These are phyloP conservation scores for Miltochrista miniata DNA, from an alignment of 2,888 invertebrate genomes.

Conservation along the genomic window DNA sequence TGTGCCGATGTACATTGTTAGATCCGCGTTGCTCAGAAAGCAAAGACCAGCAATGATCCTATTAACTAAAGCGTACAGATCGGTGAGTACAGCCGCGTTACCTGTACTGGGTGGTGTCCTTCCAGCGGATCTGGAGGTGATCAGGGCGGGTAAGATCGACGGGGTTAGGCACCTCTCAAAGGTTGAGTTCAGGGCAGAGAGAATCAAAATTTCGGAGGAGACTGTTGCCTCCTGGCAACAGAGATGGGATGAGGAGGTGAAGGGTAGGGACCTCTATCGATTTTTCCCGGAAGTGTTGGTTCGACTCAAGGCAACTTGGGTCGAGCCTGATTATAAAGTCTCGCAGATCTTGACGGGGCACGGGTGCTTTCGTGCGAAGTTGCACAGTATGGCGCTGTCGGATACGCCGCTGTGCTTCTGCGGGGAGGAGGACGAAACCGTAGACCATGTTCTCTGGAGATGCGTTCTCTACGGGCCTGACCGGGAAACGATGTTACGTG, in stretches of 20 bases:
- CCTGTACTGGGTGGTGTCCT: slow-evolving; percentile 18
- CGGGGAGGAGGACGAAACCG: too few species aligned
- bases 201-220: not conserved
- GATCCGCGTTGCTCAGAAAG: not conserved
- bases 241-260: too few species aligned
- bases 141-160: slow-evolving; percentile 7
- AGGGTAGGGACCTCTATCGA: slow-evolving; percentile 17
- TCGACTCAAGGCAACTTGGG: too few species aligned
- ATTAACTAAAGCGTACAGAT: slow-evolving; percentile 19
- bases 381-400: too few species aligned
- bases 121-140: slow-evolving; percentile 24
- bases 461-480: too few species aligned
- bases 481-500: not conserved
- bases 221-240: slow-evolving; percentile 15
- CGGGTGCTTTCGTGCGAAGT: too few species aligned
- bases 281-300: slow-evolving; percentile 39
- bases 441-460: too few species aligned
- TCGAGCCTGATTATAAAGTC: too few species aligned
- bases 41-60: slow-evolving; percentile 8
- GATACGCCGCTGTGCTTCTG: too few species aligned
- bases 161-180: too few species aligned
- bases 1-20: not conserved
- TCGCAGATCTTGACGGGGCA: too few species aligned
- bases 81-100: slow-evolving; percentile 12
- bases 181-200: not conserved